phyloP scores from a whole-genome alignment of 1,140 invertebrate genomes.

The Drosophila miranda region DNA sequence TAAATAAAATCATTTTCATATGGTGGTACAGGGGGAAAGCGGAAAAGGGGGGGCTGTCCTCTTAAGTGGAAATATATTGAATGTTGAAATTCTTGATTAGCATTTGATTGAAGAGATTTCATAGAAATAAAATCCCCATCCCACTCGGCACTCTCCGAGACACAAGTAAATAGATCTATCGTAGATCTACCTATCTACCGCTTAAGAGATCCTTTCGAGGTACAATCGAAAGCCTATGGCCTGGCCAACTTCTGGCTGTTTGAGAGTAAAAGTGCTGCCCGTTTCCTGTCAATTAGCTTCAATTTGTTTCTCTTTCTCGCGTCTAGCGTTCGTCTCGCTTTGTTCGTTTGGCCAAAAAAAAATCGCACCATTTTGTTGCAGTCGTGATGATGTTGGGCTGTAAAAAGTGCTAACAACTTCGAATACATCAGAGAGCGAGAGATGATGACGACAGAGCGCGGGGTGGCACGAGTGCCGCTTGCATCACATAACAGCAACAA shows the following conservation, averaged over 20 bases:
- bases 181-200: too few relatives aligned
- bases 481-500: slow-evolving; percentile 32
- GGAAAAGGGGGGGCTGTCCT: too few relatives aligned
- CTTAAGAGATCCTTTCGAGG: too few relatives aligned
- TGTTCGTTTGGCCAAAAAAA: slow-evolving; percentile 4
- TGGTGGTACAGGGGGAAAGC: too few relatives aligned
- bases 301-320: not conserved
- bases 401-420: slow-evolving; percentile 28
- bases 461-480: slow-evolving; percentile 4
- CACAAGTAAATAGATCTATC: too few relatives aligned
- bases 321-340: not conserved
- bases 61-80: too few relatives aligned
- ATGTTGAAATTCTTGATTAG: too few relatives aligned
- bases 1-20: slow-evolving; percentile 15
- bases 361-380: not conserved
- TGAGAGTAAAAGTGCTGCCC: slow-evolving; percentile 32
- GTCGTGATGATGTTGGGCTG: slow-evolving; percentile 6
- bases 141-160: too few relatives aligned
- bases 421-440: slow-evolving; percentile 15
- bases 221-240: too few relatives aligned
- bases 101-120: too few relatives aligned
- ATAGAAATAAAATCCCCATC: too few relatives aligned
- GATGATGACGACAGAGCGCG: not conserved
- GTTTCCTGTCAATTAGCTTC: slow-evolving; percentile 16
- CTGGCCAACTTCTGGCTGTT: not conserved